Base-by-base conservation (phyloP, 2,888 invertebrate genomes). In the Chymomyza fuscimana region DNA sequence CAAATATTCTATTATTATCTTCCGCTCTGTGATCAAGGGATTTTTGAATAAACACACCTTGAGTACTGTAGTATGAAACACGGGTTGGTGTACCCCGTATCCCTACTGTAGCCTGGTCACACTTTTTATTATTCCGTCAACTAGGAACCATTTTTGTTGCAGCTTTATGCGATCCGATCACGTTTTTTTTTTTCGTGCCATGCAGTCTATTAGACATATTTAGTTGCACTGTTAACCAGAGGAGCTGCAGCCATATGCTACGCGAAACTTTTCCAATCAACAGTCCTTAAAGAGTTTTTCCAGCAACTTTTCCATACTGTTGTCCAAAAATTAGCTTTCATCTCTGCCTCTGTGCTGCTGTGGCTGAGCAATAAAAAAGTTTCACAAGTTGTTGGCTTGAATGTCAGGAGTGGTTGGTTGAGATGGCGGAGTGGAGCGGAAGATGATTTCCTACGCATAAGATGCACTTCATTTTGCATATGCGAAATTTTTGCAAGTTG, bases 261-360 rank as follows among this genome's bases (percentile, higher is more conserved):
- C 15, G 25, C n/a, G 25, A 67, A 67, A 67, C 62, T 67, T 67
- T 67, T 67, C 29, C 67, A 67, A 67, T 67, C 67, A 67, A 67
- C 62, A 56, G 46, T 32, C 12, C 46, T 19, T 59, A 65, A 65
- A 65, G 59, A 22, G 59, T 58, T 54, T 54, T 54, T 16, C 3
- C 54, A 22, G 16, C 54, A 15, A n/a, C 19, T 54, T 15, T 22
- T 54, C n/a, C 54, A 9, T 5, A 19, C 22, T 16, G 9, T 10
- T 54, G 16, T 5, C 54, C 51, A 51, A 46, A 46, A 46, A 46
- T 46, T 46, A 46, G 60, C 36, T 60, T 15, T 7, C 15, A 19
- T 16, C 22, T 54, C 51, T 54, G 54, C 54, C 15, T 5, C 54
- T 19, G n/a, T n/a, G n/a, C n/a, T n/a, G 16, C n/a, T 22, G 54